Evolutionary conservation across 2,113 vertebrate species (phyloP), one percentile per base, ranked within the genome.

Genomic region (Erpornis zantholeuca): DNA sequence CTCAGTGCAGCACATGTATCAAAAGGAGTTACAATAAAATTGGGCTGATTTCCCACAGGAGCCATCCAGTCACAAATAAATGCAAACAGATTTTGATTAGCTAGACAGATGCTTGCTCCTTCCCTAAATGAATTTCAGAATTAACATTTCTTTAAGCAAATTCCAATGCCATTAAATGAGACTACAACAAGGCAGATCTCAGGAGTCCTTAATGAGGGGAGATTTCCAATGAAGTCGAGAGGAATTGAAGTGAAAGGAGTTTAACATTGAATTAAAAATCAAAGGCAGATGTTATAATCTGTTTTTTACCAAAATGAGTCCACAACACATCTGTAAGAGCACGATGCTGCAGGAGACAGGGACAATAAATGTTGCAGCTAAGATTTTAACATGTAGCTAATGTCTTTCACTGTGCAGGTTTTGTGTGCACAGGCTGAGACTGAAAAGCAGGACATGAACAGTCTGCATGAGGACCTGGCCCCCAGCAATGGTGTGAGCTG

Each of bases 1-100:
- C 90, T 95, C 88, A 60, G 88, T 10, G 72, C 69, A 68, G 92
- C 94, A 75, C 94, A 86, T 29, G 83, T 92, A 95, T 92, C 88
- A 59, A 93, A 94, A 94, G 95, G 76, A 93, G 90, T 93, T 86
- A 92, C 93, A 96, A 96, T 93, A 96, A 96, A 97, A 95, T 90
- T 40, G 72, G 94, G 88, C 88, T 90, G 92, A 93, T 93, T 97
- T 96, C 92, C 96, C 96, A 92, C 90, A 86, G 94, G 96, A 93
- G 82, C 57, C 92, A 90, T 94, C 80, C 88, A 95, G 88, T 83
- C 86, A 86, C 94, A 96, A 73, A 95, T 40, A 70, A 76, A 86
- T 49, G 92, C 95, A 90, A 94, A 93, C 82, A 91, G 94, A 91
- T 90, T 94, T 90, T 92, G 72, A 90, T 79, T 75, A 86, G 88